Evolutionary conservation across 2,888 invertebrate species (phyloP).

Genomic region (Agrotis clavis): DNA sequence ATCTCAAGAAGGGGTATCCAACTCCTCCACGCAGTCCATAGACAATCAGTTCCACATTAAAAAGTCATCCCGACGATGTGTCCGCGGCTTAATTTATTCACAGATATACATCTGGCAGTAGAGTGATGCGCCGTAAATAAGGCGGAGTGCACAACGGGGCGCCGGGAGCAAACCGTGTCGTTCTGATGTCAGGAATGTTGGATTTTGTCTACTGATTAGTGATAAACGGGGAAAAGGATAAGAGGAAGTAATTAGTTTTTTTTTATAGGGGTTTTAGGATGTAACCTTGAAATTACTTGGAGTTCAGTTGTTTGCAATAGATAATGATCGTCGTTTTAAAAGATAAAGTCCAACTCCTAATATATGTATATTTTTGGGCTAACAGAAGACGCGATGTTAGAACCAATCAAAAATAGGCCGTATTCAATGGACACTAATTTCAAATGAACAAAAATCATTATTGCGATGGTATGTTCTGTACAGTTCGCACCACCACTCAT

Average conservation of each 20-base stretch:
- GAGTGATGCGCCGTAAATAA: conserved; percentile 74
- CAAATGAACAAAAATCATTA: no score
- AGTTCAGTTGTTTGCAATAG: background rate
- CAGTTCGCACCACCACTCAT: no score
- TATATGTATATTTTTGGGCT: no score
- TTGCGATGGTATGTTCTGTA: no score
- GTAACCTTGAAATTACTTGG: background rate
- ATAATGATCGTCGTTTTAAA: background rate
- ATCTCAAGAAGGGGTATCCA: conserved; percentile 18
- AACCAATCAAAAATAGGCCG: no score
- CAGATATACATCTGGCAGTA: conserved; percentile 77
- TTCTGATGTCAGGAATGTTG: conserved; percentile 45
- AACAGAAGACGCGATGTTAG: no score
- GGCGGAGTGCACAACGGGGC: conserved; percentile 51
- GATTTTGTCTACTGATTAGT: conserved; percentile 34
- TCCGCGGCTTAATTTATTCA: conserved; percentile 79
- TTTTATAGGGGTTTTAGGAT: no score
- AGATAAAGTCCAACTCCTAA: no score
- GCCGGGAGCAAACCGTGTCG: conserved; percentile 32
- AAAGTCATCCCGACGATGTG: conserved; percentile 73
- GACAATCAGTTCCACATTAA: conserved; percentile 76
- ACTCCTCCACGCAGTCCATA: conserved; percentile 40
- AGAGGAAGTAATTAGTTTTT: background rate
- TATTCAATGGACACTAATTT: no score
- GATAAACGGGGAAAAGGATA: background rate